Conservation (phyloP, 2,888 invertebrate genomes). For the Linnaemya tessellans region DNA sequence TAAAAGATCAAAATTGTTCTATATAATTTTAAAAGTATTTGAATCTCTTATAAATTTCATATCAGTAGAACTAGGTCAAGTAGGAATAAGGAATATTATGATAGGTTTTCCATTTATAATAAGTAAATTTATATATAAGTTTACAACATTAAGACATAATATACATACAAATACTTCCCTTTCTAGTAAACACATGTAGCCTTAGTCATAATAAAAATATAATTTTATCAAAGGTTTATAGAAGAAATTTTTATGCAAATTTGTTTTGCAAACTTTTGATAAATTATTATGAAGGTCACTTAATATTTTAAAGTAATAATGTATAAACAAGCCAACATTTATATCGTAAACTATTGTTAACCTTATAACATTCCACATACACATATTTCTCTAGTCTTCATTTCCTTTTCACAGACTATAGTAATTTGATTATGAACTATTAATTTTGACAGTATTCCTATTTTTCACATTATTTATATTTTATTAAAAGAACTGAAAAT, state of each 20-base stretch:
- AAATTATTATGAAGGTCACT: too few species aligned
- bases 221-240: too few species aligned
- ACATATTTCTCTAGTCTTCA: slow-evolving; percentile 48
- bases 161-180: slow-evolving; percentile 3
- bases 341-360: slow-evolving; percentile 22
- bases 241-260: too few species aligned
- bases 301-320: neutral
- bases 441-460: slow-evolving; percentile 24
- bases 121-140: slow-evolving; percentile 11
- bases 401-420: slow-evolving; percentile 21
- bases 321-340: slow-evolving; percentile 15
- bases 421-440: slow-evolving; percentile 10
- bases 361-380: slow-evolving; percentile 51
- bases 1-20: too few species aligned
- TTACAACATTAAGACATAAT: slow-evolving; percentile 12
- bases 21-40: neutral
- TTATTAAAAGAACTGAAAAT: slow-evolving; percentile 49
- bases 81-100: neutral
- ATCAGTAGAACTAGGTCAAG: neutral
- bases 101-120: slow-evolving; percentile 8
- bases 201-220: too few species aligned
- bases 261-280: too few species aligned
- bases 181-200: slow-evolving; percentile 2
- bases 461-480: slow-evolving; percentile 29
- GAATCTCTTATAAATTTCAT: slow-evolving; percentile 15